Evolutionary conservation across 2,797 vertebrate genomes (phyloP).

Genomic region (Siniperca scherzeri): DNA sequence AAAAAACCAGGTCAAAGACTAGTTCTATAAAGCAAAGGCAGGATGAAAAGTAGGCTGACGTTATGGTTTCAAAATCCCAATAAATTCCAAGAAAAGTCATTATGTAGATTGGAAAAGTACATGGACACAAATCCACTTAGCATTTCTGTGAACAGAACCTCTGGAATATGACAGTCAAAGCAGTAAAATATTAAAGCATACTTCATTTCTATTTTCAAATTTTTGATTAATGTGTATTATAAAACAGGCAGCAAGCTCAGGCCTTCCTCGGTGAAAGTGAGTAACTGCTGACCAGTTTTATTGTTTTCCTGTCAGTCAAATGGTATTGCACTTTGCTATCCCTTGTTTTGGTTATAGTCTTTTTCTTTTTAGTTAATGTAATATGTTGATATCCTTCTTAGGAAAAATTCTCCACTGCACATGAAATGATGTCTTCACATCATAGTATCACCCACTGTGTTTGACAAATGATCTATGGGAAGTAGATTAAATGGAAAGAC

Average conservation of each 20-base stretch:
- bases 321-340: not conserved
- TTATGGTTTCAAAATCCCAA: not conserved
- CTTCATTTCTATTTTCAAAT: not conserved
- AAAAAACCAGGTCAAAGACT: not conserved
- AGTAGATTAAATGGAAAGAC: not conserved
- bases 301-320: conserved; percentile 17
- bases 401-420: not conserved
- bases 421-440: not conserved
- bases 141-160: not conserved
- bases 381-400: not conserved
- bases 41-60: not conserved
- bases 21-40: no score
- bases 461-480: not conserved
- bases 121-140: not conserved
- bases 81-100: not conserved
- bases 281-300: conserved; percentile 19
- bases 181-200: not conserved
- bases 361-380: not conserved
- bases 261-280: not conserved
- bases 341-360: not conserved
- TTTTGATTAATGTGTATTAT: not conserved
- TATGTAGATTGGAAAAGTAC: not conserved
- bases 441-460: not conserved
- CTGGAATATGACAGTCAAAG: not conserved
- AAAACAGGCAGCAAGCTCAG: conserved; percentile 8